Base-by-base conservation (phyloP, 2,888 invertebrate species). In the Lottia scabra region DNA sequence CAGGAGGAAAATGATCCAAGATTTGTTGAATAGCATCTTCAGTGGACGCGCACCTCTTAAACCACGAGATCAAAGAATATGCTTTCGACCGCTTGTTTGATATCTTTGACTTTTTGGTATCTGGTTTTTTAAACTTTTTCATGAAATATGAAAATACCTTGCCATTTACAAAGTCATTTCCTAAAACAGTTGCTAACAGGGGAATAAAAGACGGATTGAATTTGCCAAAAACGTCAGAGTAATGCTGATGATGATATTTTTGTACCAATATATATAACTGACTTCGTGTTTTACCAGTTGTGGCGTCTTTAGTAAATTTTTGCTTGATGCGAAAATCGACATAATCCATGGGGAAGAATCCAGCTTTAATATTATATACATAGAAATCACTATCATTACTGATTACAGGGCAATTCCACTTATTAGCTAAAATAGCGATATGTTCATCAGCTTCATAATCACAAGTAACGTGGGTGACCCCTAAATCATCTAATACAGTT, bases 341-440 rank as follows among this genome's bases (percentile, higher is more conserved):
- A 71, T 87, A 86, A 73, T 89, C 87, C 44, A 95, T 93, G 0
- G 96, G 95, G 78, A 98, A 94, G 81, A 96, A 96, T 0, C 91
- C 91, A 26, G 80, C 83, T 1, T 92, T 90, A 0, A 95, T 93
- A 90, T 95, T 94, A 89, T 94, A 96, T 78, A 98, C 94, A 85
- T 94, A 97, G 90, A 97, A 98, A 90, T 98, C 98, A 0, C 97
- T 97, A 90, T 98, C 98, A 81, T 94, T 95, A 84, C 96, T 97
- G 4, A 98, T 88, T 1, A 98, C 94, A 0, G 97, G 97, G 83
- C 96, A 97, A 56, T 93, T 91, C 2, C 96, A 90, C 71, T 93
- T 91, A 78, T 93, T 92, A 0, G 96, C 95, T 80, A 97, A 89
- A 0, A 94, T 93, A 0, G 96, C 97, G 70, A 97, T 93, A 84